Evolutionary conservation across 2,113 vertebrate species (phyloP).

Genomic region (Pholis gunnellus): DNA sequence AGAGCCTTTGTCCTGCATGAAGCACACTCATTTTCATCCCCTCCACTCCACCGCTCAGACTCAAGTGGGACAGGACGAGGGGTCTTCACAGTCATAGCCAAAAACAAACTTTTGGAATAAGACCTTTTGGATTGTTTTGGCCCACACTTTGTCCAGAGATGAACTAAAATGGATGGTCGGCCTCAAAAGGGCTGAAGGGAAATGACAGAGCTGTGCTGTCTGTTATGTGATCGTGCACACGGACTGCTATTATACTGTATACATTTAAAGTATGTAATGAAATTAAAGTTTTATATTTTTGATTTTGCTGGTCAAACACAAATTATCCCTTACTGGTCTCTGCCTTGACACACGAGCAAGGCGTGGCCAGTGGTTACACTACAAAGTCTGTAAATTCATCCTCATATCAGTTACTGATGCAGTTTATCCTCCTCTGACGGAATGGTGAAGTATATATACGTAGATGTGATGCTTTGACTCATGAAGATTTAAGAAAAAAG

Average conservation of each 20-base stretch:
- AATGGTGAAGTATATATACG: slow-evolving; percentile 41
- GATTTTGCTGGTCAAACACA: slow-evolving; percentile 63
- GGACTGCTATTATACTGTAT: slow-evolving; percentile 50
- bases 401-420: slow-evolving; percentile 26
- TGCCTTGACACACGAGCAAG: slow-evolving; percentile 30
- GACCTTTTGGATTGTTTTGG: slow-evolving; percentile 16
- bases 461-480: slow-evolving; percentile 50
- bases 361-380: not conserved
- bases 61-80: not conserved
- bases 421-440: slow-evolving; percentile 32
- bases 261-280: slow-evolving; percentile 76
- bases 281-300: slow-evolving; percentile 73
- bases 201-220: not conserved
- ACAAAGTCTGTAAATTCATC: slow-evolving; percentile 34
- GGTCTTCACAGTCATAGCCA: slow-evolving; percentile 29
- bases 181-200: not conserved
- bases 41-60: slow-evolving; percentile 1
- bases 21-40: slow-evolving; percentile 24
- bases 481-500: slow-evolving; percentile 42
- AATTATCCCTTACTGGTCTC: slow-evolving; percentile 22
- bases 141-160: slow-evolving; percentile 36
- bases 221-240: not conserved
- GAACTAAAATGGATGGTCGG: not conserved
- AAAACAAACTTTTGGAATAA: slow-evolving; percentile 16
- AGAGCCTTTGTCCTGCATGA: slow-evolving; percentile 45